Base-by-base conservation (phyloP, 2,888 invertebrate genomes). In the Nemapogon koenigi region DNA sequence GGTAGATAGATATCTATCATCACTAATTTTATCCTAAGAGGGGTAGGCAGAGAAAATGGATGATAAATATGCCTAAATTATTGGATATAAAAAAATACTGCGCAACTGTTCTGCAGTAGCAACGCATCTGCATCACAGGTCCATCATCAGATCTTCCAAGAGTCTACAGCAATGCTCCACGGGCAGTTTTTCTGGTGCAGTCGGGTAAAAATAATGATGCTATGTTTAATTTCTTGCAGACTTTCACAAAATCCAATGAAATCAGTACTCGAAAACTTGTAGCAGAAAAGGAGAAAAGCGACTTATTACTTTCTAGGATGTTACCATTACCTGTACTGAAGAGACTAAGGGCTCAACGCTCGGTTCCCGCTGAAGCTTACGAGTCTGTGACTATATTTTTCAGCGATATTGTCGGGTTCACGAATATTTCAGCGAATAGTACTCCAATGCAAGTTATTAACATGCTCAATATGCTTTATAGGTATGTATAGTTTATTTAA, bases 391-490 rank as follows among this genome's bases (percentile, higher is more conserved):
- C 87, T 2, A 85, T 88, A 41, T 88, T 85, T 71, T 88, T 88
- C 63, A 85, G 86, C 41, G 87, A 87, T 45, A 86, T 88, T 43
- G 86, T 87, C 17, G 87, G 87, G 2, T 88, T 88, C 54, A 88
- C 87, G 2, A 69, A 67, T 32, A 79, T 87, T 42, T 83, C 86
- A 0, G 83, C 85, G 1, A 66, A 58, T 39, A 84, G 84, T 49
- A 83, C 85, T 1, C 86, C 86, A 0, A 83, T 86, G 82, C 82
- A 87, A 59, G 78, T 83, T 40, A 82, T 83, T 38, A 80, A 80
- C 45, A 83, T 89, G 79, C 76, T 89, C 43, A 89, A 89, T 53
- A 84, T 85, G 57, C 67, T 89, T n/a, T 89, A 89, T 66, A 85
- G 84, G 76, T 75, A 44, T 38, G 38, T 15, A 8, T 17, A n/a